These are phyloP conservation scores for Hydra vulgaris DNA, from an alignment of 30 jellyfish, hydroid and myxozoan genomes.

Conservation along the genomic window DNA sequence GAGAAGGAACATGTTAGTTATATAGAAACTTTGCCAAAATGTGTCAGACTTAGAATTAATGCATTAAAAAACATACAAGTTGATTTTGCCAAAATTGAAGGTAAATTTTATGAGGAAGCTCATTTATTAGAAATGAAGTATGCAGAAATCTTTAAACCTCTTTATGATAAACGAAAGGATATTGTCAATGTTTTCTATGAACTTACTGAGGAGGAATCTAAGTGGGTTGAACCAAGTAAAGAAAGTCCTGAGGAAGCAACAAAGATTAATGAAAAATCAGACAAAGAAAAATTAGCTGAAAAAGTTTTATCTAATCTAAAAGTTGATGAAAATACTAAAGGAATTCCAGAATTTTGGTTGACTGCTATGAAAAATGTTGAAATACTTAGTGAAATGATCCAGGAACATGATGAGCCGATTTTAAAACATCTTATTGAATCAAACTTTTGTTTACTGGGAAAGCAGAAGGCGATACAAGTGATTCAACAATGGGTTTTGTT, in stretches of 20 bases:
- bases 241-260: conserved; percentile 51
- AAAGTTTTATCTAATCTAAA: conserved; percentile 30
- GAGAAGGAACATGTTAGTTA: conserved; percentile 60
- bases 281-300: conserved; percentile 34
- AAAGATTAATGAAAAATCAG: conserved; percentile 29
- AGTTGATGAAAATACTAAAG: conserved; percentile 57
- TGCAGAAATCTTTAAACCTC: conserved; percentile 60
- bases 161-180: conserved; percentile 58
- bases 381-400: conserved; percentile 60
- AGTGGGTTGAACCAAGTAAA: conserved; percentile 85
- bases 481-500: conserved; percentile 41
- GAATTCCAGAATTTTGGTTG: conserved; percentile 85
- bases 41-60: conserved; percentile 62
- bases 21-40: conserved; percentile 63
- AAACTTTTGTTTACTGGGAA: conserved; percentile 46
- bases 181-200: conserved; percentile 52
- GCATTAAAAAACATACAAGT: conserved; percentile 82
- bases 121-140: conserved; percentile 74
- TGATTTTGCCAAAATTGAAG: conserved; percentile 66
- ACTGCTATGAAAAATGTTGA: conserved; percentile 97
- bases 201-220: conserved; percentile 85
- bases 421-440: conserved; percentile 53
- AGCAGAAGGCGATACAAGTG: conserved; percentile 26
- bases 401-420: conserved; percentile 94
- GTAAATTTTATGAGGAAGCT: conserved; percentile 68